A percentile compares a stretch with the other conserved stretches of the same genome.
These are phyloP conservation scores for Heliconius eleuchia DNA, from an alignment of 1,140 invertebrate species.

Conservation along the genomic window DNA sequence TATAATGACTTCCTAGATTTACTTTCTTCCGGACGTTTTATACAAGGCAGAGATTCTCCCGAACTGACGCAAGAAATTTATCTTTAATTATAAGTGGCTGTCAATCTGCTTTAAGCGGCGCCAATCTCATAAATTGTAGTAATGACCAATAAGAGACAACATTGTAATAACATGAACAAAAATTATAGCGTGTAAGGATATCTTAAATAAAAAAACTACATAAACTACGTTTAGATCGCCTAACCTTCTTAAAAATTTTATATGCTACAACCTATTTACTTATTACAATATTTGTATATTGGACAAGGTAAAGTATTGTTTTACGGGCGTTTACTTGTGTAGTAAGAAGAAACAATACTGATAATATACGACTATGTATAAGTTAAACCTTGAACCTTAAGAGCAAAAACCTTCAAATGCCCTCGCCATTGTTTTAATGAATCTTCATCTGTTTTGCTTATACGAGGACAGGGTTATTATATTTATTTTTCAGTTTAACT, in stretches of 20 bases:
- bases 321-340: conserved; percentile 2
- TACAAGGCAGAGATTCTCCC: too few relatives aligned
- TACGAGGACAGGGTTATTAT: neutral
- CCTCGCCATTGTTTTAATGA: conserved; percentile 13
- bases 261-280: neutral
- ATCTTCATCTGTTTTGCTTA: neutral
- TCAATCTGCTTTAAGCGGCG: too few relatives aligned
- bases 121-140: too few relatives aligned
- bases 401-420: conserved; percentile 10
- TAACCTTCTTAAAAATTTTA: too few relatives aligned
- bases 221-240: neutral
- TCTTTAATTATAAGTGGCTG: too few relatives aligned
- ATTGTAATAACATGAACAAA: too few relatives aligned
- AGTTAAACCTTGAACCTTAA: conserved; percentile 12
- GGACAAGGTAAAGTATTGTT: neutral
- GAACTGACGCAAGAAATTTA: too few relatives aligned
- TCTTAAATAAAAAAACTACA: neutral
- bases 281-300: neutral
- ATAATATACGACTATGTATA: neutral
- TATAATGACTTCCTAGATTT: too few relatives aligned
- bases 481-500: neutral
- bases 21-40: too few relatives aligned
- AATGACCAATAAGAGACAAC: too few relatives aligned
- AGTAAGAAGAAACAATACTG: conserved; percentile 2
- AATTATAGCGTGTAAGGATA: too few relatives aligned